Conservation (phyloP, 2,113 vertebrate genomes). For the Phaethornis superciliosus region DNA sequence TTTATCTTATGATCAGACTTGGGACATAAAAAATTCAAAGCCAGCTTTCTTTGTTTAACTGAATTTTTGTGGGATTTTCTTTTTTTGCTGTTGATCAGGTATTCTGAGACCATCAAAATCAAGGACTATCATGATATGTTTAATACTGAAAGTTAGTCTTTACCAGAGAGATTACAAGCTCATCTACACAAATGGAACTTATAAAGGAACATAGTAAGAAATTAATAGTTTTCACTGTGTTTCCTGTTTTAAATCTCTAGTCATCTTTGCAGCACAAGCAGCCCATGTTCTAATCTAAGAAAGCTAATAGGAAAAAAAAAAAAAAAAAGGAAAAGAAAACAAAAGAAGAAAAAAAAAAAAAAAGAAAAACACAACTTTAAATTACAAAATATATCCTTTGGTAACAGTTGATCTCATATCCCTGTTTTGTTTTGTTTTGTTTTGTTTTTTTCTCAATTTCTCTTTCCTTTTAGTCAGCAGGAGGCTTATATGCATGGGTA, state of each 20-base stretch:
- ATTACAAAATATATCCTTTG: constrained; percentile 12
- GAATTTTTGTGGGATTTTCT: background rate
- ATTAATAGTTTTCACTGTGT: background rate
- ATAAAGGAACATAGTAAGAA: background rate
- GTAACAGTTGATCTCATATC: background rate
- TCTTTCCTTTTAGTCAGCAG: constrained; percentile 41
- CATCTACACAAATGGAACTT: background rate
- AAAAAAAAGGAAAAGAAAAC: background rate
- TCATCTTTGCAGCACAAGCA: background rate
- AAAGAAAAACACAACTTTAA: background rate
- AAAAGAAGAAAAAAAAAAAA: background rate
- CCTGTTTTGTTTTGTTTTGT: background rate
- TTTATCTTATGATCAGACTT: background rate
- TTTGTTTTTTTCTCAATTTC: background rate
- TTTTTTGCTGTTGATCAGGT: background rate
- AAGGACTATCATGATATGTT: background rate
- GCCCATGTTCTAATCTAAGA: background rate
- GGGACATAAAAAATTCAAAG: background rate
- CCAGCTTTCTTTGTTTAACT: background rate
- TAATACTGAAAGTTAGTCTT: background rate
- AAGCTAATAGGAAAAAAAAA: background rate
- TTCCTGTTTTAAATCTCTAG: background rate
- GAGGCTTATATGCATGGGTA: constrained; percentile 41
- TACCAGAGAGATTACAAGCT: background rate
- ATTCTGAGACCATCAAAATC: background rate